Percentiles rank a stretch among this genome's conserved stretches.
Conservation (phyloP, 2,797 vertebrate genomes). For the Micropoecilia bifurca region DNA sequence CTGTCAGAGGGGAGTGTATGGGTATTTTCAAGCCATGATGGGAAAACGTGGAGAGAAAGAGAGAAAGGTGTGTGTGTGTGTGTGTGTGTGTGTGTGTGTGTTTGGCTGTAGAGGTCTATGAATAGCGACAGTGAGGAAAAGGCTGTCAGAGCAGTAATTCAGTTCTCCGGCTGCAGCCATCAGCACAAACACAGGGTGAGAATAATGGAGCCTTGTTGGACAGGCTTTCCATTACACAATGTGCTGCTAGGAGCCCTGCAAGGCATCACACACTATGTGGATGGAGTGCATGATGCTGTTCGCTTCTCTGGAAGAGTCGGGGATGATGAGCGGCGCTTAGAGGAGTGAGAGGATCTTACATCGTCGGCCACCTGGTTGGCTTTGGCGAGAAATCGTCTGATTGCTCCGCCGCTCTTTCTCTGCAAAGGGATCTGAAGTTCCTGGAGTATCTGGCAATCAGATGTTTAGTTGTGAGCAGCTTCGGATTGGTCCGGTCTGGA, state of each 20-base stretch:
- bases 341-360: neutral
- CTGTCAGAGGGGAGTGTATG: conserved; percentile 64
- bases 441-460: conserved; percentile 37
- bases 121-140: conserved; percentile 65
- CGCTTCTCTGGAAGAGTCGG: conserved; percentile 5
- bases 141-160: conserved; percentile 67
- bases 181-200: conserved; percentile 48
- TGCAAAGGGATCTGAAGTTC: conserved; percentile 28
- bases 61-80: conserved; percentile 22
- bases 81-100: conserved; percentile 28
- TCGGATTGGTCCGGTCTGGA: no score
- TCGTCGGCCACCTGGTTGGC: conserved; percentile 23
- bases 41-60: conserved; percentile 42
- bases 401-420: conserved; percentile 16
- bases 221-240: conserved; percentile 54
- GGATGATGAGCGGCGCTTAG: neutral
- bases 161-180: conserved; percentile 55
- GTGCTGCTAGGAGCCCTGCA: conserved; percentile 64
- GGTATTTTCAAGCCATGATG: conserved; percentile 56
- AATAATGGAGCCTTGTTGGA: conserved; percentile 64
- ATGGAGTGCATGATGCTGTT: conserved; percentile 1
- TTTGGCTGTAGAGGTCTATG: conserved; percentile 47
- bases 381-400: conserved; percentile 19
- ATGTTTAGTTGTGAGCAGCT: conserved; percentile 1
- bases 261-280: conserved; percentile 47